These are phyloP conservation scores for Pitangus sulphuratus DNA, from an alignment of 2,797 vertebrate species.

Conservation along the genomic window DNA sequence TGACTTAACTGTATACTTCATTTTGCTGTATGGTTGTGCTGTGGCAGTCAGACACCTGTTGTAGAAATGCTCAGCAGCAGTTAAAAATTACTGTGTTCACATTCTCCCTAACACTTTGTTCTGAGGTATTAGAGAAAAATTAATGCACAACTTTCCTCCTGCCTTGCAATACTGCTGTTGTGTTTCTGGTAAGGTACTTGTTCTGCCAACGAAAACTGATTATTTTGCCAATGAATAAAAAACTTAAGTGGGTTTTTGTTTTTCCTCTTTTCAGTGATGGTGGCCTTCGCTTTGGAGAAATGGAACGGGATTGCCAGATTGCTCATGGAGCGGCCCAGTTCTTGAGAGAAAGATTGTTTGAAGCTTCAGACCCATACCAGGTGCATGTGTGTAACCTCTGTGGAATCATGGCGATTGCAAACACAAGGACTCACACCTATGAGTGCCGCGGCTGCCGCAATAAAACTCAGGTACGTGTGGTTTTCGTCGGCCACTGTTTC, in stretches of 20 bases:
- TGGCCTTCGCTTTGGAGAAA: conserved; percentile 96
- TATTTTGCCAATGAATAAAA: not conserved
- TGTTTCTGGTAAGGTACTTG: not conserved
- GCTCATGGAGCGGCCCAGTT: conserved; percentile 98
- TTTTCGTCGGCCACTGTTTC: not conserved
- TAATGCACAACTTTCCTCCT: not conserved
- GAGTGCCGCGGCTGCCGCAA: conserved; percentile 97
- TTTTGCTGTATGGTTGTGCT: not conserved
- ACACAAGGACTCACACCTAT: conserved; percentile 95
- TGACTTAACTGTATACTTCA: not conserved
- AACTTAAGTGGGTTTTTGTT: not conserved
- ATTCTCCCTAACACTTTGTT: not conserved
- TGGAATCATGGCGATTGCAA: conserved; percentile 97
- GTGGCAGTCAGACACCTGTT: not conserved
- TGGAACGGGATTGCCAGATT: conserved; percentile 99
- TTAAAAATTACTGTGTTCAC: not conserved
- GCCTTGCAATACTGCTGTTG: not conserved
- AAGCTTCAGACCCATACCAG: conserved; percentile 97
- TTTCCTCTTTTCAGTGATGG: conserved; percentile 83
- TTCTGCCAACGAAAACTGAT: not conserved
- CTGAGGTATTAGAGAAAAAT: not conserved
- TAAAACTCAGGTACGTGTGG: conserved; percentile 89
- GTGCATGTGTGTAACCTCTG: conserved; percentile 98
- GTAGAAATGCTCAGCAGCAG: not conserved
- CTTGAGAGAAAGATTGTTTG: conserved; percentile 92